Evolutionary conservation across 2,113 vertebrate species (phyloP), one percentile per base, ranked within the genome.

Genomic region (Nothocercus julius): DNA sequence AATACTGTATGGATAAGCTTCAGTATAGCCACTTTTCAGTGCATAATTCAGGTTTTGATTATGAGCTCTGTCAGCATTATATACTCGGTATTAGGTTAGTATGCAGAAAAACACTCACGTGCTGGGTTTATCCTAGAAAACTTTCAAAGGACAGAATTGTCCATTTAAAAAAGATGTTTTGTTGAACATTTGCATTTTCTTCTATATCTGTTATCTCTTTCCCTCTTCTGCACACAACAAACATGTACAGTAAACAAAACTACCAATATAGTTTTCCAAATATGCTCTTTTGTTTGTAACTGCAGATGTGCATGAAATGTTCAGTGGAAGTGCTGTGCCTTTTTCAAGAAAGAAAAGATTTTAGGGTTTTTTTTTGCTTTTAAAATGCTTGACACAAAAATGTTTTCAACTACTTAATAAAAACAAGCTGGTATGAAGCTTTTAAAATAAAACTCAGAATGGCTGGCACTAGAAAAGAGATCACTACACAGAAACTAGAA

Each of bases 321-420:
- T 83, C 58, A 68, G 34, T 44, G 30, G 12, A 18, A 58, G 30
- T 47, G 2, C 28, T 78, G 34, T 74, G 42, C 17, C 6, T 4
- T 74, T 91, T 85, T 68, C 38, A 93, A 81, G n/a, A 91, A 85
- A 49, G 11, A 45, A 69, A 91, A 9, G 1, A 28, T 45, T 82
- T 81, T 58, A 63, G 14, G 1, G 1, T 27, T n/a, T 88, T 89
- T 49, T 20, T 47, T 90, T 85, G 1, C 38, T 74, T 87, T 89
- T 51, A 75, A 92, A 90, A 78, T 68, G 4, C 16, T 56, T 24
- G 18, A 91, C 47, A 68, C 36, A 30, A n/a, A 42, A 61, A 36
- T 81, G 7, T 92, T 92, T 93, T 90, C 79, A 90, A 53, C 12
- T 21, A 62, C 16, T 68, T 93, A 91, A 93, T 84, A 61, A 89